A percentile compares a stretch with the other conserved stretches of the same genome.
phyloP scores from a whole-genome alignment of 2,888 invertebrate genomes.

The Pheosia tremula region DNA sequence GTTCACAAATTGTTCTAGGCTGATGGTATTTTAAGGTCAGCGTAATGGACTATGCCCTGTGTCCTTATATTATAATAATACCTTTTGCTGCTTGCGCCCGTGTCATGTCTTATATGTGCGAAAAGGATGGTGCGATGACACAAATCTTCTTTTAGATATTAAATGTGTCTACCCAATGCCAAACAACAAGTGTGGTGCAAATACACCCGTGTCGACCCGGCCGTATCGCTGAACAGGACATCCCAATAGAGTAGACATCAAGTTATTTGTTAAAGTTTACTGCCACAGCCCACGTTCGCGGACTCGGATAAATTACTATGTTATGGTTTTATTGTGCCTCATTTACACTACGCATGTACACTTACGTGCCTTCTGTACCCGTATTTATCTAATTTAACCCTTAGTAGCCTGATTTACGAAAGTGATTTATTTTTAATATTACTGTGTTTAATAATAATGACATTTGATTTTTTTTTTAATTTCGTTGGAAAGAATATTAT shows the following conservation, averaged over 20 bases:
- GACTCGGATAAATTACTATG: conserved; percentile 62
- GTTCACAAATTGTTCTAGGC: conserved; percentile 34
- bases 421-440: too few relatives aligned
- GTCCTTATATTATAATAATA: too few relatives aligned
- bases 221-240: conserved; percentile 67
- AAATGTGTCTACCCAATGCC: background rate
- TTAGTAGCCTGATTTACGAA: too few relatives aligned
- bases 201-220: conserved; percentile 36
- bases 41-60: conserved; percentile 10
- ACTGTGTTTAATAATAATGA: too few relatives aligned
- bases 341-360: conserved; percentile 51
- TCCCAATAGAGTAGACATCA: conserved; percentile 79
- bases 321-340: conserved; percentile 71
- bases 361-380: background rate
- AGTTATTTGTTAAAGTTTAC: conserved; percentile 84
- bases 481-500: too few relatives aligned
- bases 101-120: background rate
- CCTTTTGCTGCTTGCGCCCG: background rate
- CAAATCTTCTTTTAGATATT: too few relatives aligned
- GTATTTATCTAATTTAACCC: too few relatives aligned
- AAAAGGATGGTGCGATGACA: background rate
- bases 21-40: conserved; percentile 17
- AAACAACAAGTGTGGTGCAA: conserved; percentile 40
- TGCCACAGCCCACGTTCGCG: conserved; percentile 68
- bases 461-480: too few relatives aligned